Evolutionary conservation across 2,888 invertebrate species (phyloP).

Genomic region (Sesia bembeciformis): DNA sequence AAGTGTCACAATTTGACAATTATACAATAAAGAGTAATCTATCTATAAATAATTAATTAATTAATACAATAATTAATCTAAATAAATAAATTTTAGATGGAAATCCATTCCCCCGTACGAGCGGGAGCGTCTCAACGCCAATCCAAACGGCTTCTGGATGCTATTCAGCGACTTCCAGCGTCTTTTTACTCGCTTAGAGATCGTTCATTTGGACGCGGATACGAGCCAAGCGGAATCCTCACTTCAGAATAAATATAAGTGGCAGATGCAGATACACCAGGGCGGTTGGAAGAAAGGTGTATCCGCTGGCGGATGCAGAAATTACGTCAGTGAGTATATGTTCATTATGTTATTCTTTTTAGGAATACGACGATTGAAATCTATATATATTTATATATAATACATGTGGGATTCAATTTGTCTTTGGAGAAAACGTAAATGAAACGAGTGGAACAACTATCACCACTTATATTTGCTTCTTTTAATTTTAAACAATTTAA

Average conservation of each 20-base stretch:
- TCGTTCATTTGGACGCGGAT: slow-evolving; percentile 89
- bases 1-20: too few species aligned
- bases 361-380: too few species aligned
- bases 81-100: slow-evolving; percentile 65
- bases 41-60: too few species aligned
- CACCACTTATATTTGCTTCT: too few species aligned
- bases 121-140: slow-evolving; percentile 80
- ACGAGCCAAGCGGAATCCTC: slow-evolving; percentile 90
- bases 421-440: too few species aligned
- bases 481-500: too few species aligned
- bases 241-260: slow-evolving; percentile 82
- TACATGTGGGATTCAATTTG: too few species aligned
- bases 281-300: slow-evolving; percentile 91
- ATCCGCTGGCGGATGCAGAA: slow-evolving; percentile 91
- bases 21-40: too few species aligned
- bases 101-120: slow-evolving; percentile 83
- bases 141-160: slow-evolving; percentile 88
- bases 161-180: slow-evolving; percentile 87
- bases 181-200: slow-evolving; percentile 87
- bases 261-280: slow-evolving; percentile 91
- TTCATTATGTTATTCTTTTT: too few species aligned
- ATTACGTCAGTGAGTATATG: slow-evolving; percentile 79
- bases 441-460: too few species aligned
- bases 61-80: too few species aligned
- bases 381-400: too few species aligned